Base-by-base conservation (phyloP, 64 coral and sea anemone genomes). In the Pocillopora verrucosa region DNA sequence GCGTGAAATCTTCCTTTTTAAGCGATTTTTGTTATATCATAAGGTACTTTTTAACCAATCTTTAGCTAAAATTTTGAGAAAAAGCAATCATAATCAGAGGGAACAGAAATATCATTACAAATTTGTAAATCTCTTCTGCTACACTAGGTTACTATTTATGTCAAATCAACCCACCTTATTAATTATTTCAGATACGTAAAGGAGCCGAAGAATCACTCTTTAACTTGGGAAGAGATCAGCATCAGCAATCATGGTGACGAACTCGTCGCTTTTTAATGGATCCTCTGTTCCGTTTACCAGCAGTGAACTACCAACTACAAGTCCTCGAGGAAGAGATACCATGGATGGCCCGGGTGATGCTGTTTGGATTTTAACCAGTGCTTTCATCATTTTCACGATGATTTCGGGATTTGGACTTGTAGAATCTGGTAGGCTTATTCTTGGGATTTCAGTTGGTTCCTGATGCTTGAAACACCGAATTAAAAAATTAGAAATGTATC, bases 331-430 rank as follows among this genome's bases (percentile, higher is more conserved):
- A 19, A 79, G 84, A 57, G 58, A 75, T 20, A 76, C 62, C 1
- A 87, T 92, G 83, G 75, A 87, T 69, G 91, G 95, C 16, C 79
- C 95, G 3, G 91, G 95, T 2, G 95, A 96, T 88, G 95, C 95
- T 1, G 95, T 96, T 14, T 96, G 95, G 95, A 96, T 96, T 51
- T 65, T 97, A 12, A 97, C 95, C 3, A 97, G 95, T 26, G 95
- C 95, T 60, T 97, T 97, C 26, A 97, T 97, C 17, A 97, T 97
- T 30, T 97, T 97, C 72, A 97, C 95, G 0, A 97, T 97, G 95
- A 97, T 97, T 60, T 97, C 95, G 13, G 95, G 95, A 22, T 97
- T 97, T 82, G 95, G 95, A 15, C 62, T 97, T n/a, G 95, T 97
- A 17, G 95, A 97, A 86, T 97, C 95, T 45, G 95, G 95, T 97